phyloP scores from a whole-genome alignment of 2,113 vertebrate species.

The Peucedramus taeniatus region DNA sequence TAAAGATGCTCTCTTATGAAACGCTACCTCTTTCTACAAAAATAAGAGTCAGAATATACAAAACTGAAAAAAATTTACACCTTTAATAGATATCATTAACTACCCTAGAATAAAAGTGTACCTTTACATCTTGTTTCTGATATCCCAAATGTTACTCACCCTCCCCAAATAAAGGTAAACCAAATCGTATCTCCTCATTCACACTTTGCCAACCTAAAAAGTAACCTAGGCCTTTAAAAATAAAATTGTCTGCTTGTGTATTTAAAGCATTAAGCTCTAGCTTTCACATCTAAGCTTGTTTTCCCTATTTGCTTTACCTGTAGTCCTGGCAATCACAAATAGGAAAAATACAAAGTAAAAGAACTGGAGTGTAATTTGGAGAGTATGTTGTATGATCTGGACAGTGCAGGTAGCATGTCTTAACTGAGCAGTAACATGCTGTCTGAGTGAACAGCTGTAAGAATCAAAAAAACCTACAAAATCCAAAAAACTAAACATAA shows the following conservation, averaged over 20 bases:
- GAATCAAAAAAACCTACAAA: not conserved
- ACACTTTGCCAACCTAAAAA: not conserved
- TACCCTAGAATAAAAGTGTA: not conserved
- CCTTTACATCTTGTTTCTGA: not conserved
- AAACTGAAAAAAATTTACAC: not conserved
- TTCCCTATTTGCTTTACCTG: not conserved
- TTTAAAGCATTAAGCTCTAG: not conserved
- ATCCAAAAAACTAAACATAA: not conserved
- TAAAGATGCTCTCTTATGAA: not conserved
- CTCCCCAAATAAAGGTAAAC: not conserved
- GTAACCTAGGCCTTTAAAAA: not conserved
- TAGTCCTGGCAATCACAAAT: not conserved
- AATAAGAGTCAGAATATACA: not conserved
- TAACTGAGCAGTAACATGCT: not conserved
- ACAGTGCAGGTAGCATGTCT: not conserved
- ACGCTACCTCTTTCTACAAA: not conserved
- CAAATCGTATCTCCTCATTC: not conserved
- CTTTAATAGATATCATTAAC: not conserved
- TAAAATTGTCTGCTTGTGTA: not conserved
- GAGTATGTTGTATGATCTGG: not conserved
- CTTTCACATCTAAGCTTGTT: not conserved
- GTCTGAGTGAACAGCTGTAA: not conserved
- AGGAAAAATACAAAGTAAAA: not conserved
- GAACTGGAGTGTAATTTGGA: not conserved
- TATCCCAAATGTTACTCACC: not conserved